A percentile compares a stretch with the other conserved stretches of the same genome.
phyloP scores from a whole-genome alignment of 1,140 invertebrate genomes.

The Platorchestia sp. region DNA sequence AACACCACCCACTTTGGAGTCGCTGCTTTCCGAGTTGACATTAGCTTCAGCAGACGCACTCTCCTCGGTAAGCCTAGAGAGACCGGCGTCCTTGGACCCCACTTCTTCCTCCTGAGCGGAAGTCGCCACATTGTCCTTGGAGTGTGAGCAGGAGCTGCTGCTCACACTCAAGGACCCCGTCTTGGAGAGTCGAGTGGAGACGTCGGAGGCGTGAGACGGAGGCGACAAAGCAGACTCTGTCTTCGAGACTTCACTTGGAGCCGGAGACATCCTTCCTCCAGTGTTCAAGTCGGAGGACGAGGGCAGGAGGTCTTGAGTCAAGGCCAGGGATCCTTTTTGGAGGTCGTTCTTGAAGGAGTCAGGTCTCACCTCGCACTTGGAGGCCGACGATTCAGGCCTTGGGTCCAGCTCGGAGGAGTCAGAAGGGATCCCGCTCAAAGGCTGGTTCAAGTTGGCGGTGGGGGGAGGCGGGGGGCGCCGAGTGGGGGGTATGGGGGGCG shows the following conservation, averaged over 20 bases:
- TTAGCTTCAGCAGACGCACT: background rate
- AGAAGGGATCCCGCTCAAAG: conserved; percentile 20
- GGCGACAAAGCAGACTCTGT: conserved; percentile 70
- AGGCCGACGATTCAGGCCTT: conserved; percentile 70
- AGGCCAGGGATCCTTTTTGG: conserved; percentile 65
- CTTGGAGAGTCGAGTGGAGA: conserved; percentile 61
- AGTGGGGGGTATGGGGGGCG: conserved; percentile 26
- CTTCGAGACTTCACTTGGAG: conserved; percentile 70
- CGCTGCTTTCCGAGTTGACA: background rate
- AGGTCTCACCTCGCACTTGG: conserved; percentile 69
- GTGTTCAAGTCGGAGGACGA: conserved; percentile 67
- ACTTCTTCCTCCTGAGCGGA: conserved; percentile 60
- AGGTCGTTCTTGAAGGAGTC: conserved; percentile 68
- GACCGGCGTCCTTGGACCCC: background rate
- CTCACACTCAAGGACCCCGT: conserved; percentile 69
- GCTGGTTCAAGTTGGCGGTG: conserved; percentile 54
- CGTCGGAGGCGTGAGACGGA: conserved; percentile 70
- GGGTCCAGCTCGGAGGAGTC: conserved; percentile 68
- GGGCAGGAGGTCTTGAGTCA: conserved; percentile 69
- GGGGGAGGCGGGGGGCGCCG: conserved; percentile 62
- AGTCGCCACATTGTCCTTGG: conserved; percentile 56
- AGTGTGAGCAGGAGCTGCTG: conserved; percentile 54
- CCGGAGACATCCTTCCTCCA: conserved; percentile 69
- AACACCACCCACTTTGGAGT: too few species aligned
- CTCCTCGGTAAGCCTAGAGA: background rate